phyloP scores from a whole-genome alignment of 2,113 vertebrate genomes.

The Muntiacus reevesi region DNA sequence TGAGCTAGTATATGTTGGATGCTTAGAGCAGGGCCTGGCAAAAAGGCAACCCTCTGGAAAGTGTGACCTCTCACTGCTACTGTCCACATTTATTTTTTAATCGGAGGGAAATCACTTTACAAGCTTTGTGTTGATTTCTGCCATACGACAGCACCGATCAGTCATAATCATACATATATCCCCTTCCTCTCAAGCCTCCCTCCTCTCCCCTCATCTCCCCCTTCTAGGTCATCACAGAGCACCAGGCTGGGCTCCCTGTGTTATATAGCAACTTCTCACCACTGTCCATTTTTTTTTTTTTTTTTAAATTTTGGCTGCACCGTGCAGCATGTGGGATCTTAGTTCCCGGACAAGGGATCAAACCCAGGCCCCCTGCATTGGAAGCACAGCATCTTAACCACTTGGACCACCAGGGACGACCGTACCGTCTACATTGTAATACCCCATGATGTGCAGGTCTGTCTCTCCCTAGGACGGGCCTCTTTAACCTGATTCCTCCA shows the following conservation, averaged over 20 bases:
- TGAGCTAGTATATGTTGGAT: not conserved
- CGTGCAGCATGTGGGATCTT: not conserved
- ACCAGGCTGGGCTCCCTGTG: not conserved
- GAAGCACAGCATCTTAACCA: not conserved
- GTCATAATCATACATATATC: not conserved
- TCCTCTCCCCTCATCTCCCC: not conserved
- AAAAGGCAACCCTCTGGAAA: not conserved
- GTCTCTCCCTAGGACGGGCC: not conserved
- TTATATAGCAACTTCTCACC: not conserved
- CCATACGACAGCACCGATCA: not conserved
- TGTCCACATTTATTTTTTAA: not conserved
- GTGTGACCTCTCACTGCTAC: not conserved
- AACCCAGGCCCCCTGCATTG: not conserved
- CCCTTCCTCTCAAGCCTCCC: not conserved
- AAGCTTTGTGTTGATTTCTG: not conserved
- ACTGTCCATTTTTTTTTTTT: not conserved
- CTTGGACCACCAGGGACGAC: not conserved
- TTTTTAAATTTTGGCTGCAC: not conserved
- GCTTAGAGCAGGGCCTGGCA: not conserved
- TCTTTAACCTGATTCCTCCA: not conserved
- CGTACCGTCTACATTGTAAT: too few relatives aligned
- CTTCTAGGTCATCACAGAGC: not conserved
- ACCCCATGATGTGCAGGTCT: rapidly evolving
- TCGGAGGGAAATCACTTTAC: not conserved
- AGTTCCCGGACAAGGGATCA: not conserved